phyloP scores from a whole-genome alignment of 2,888 invertebrate genomes.

The Punctoribates punctum region DNA sequence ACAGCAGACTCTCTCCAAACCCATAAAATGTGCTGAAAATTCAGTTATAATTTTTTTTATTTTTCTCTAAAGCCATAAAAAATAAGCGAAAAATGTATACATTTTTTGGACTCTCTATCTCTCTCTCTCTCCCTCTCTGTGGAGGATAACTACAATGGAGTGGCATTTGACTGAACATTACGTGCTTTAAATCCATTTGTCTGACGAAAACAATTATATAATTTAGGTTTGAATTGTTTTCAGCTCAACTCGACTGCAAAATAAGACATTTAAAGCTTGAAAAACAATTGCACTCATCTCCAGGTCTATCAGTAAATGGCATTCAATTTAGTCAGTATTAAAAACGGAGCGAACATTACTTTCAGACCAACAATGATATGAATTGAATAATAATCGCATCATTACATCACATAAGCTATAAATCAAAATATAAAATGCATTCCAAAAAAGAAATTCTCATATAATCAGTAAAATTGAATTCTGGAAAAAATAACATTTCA shows the following conservation, averaged over 20 bases:
- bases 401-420: conserved; percentile 14
- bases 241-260: conserved; percentile 1
- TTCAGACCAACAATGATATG: neutral
- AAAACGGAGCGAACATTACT: neutral
- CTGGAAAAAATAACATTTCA: neutral
- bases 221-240: neutral
- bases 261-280: conserved; percentile 14
- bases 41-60: neutral
- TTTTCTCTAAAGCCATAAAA: neutral
- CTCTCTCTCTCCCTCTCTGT: too few relatives aligned
- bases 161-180: neutral
- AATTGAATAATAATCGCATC: conserved; percentile 10
- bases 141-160: neutral
- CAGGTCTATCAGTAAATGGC: neutral
- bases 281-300: conserved; percentile 6
- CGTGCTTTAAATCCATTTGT: conserved; percentile 22
- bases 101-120: too few relatives aligned
- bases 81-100: neutral
- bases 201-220: conserved; percentile 22
- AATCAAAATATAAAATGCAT: conserved; percentile 11
- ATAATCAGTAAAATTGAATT: neutral
- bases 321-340: conserved; percentile 1
- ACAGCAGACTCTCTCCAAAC: neutral
- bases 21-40: neutral
- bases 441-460: neutral